These are phyloP conservation scores for Bombus vancouverensis DNA, from an alignment of 1,140 invertebrate species.

Conservation along the genomic window DNA sequence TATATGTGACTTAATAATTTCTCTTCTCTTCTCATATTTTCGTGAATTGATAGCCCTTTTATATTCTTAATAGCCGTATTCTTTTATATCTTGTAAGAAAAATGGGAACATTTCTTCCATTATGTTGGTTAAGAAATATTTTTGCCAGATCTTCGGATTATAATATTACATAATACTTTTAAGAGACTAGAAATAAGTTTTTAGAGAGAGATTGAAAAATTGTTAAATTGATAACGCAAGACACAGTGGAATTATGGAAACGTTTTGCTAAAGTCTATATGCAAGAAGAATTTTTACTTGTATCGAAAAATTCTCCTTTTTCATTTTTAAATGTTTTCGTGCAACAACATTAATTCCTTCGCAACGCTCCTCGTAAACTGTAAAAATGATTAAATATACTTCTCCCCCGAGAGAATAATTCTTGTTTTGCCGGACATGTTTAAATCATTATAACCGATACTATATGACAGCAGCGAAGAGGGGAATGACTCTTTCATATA, in stretches of 20 bases:
- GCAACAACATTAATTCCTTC: neutral
- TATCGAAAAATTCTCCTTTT: no score
- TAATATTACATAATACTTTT: neutral
- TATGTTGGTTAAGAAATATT: no score
- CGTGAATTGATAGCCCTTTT: no score
- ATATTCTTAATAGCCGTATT: no score
- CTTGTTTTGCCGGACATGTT: slow-evolving; percentile 5
- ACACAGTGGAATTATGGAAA: neutral
- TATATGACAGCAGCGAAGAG: slow-evolving; percentile 1
- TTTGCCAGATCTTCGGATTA: no score
- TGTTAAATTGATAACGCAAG: no score
- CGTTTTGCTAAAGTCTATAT: neutral
- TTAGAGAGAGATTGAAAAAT: neutral
- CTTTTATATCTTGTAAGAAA: neutral
- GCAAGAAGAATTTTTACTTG: neutral
- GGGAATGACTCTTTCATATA: slow-evolving; percentile 16
- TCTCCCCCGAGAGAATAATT: slow-evolving; percentile 5
- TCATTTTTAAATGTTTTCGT: neutral
- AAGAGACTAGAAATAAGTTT: neutral
- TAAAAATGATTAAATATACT: neutral
- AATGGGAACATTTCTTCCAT: neutral
- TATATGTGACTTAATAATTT: no score
- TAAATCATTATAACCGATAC: neutral
- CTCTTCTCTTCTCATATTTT: no score
- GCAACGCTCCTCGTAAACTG: neutral